Conservation (phyloP, 2,113 vertebrate genomes). For the Eupsittula cactorum region DNA sequence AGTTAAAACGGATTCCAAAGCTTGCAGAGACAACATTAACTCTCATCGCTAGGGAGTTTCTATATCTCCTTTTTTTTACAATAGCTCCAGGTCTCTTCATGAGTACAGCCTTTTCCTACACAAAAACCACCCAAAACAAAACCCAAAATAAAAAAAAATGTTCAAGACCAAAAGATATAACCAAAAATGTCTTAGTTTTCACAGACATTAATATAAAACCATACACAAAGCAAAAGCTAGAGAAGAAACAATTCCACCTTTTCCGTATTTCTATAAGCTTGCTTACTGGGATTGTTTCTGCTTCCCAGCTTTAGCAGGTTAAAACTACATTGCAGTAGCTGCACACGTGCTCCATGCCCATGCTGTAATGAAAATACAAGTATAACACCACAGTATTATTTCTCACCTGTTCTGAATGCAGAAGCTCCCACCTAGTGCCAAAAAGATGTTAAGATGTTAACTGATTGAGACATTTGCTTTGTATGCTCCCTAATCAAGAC, state of each 20-base stretch:
- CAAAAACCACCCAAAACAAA: not conserved
- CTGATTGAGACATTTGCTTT: not conserved
- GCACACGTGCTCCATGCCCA: not conserved
- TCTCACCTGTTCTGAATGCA: not conserved
- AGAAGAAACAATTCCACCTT: not conserved
- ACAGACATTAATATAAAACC: not conserved
- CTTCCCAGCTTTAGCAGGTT: not conserved
- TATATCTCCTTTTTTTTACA: not conserved
- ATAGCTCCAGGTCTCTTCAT: not conserved
- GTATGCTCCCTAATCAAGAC: not conserved
- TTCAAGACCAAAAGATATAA: not conserved
- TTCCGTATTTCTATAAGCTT: not conserved
- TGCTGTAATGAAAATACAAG: not conserved
- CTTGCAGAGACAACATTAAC: not conserved
- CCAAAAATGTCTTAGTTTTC: not conserved
- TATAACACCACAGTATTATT: not conserved
- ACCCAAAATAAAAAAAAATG: not conserved
- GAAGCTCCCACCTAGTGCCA: not conserved
- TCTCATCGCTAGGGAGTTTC: not conserved
- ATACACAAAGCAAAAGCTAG: not conserved
- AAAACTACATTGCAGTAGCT: not conserved
- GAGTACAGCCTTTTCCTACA: not conserved
- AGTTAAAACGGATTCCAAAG: not conserved
- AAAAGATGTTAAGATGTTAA: not conserved
- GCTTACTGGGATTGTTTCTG: not conserved